A percentile compares a stretch with the other conserved stretches of the same genome.
Conservation (phyloP, 1,140 invertebrate species). For the Diorhabda sublineata region DNA sequence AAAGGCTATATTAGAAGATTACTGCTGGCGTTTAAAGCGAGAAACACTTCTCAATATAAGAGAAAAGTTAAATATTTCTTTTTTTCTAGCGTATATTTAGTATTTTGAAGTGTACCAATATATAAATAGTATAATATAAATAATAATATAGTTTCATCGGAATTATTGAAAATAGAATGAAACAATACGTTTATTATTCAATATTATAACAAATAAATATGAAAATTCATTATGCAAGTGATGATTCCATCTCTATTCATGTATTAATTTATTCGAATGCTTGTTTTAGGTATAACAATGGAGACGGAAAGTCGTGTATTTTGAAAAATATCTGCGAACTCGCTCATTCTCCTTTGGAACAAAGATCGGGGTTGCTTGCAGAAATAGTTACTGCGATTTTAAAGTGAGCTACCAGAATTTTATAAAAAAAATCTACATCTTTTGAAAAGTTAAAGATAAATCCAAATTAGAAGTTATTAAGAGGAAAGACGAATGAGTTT, state of each 20-base stretch:
- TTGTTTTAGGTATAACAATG: conserved; percentile 7
- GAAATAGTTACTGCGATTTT: conserved; percentile 6
- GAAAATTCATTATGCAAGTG: neutral
- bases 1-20: too few species aligned
- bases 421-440: too few species aligned
- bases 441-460: too few species aligned
- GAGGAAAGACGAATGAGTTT: too few species aligned
- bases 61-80: too few species aligned
- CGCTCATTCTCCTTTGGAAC: conserved; percentile 7
- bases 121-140: too few species aligned
- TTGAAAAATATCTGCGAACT: conserved; percentile 8
- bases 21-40: too few species aligned
- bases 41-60: too few species aligned
- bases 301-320: conserved; percentile 9
- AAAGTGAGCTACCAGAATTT: neutral
- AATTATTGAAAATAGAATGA: neutral
- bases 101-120: too few species aligned
- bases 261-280: neutral
- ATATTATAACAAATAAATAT: neutral
- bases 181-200: neutral
- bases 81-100: too few species aligned
- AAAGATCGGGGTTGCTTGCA: conserved; percentile 3
- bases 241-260: neutral
- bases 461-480: too few species aligned
- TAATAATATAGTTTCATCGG: too few species aligned